Evolutionary conservation across 2,797 vertebrate genomes (phyloP), one percentile per base, ranked within the genome.

Genomic region (Galagoides demidoff): DNA sequence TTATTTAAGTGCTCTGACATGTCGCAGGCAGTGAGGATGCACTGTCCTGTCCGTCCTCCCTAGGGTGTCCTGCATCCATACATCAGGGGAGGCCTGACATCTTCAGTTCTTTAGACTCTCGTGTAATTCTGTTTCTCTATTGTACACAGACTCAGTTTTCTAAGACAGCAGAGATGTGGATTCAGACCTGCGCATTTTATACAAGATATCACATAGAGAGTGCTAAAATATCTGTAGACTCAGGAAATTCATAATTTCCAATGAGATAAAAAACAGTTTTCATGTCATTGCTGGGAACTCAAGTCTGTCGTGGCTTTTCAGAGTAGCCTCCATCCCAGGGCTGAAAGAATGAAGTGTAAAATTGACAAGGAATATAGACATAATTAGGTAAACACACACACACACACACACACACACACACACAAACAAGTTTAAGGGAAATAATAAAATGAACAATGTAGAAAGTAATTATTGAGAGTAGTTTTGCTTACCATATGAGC

Each of bases 1-100:
- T 25, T 39, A 25, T 52, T n/a, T 22, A 43, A n/a, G 22, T 43
- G n/a, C 52, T 81, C 31, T 19, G 45, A 45, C 22, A n/a, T 22
- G 34, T 19, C 9, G 1, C 11, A 43, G 81, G 45, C 2, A 3
- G 1, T 2, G 79, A 43, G 2, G 14, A 5, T 2, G 63, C 9
- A 23, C 27, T 1, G 23, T 25, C 52, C 31, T 39, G 1, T 52
- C 43, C 10, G 2, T 31, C 37, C 61, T 59, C 34, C 31, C 8
- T 19, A 1, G 8, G 39, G 1, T 3, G 8, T 13, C 31, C 13
- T 1, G 4, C 2, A 10, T 49, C 59, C 2, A 2, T 5, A 19
- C 14, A 1, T 34, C 10, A 1, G 9, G 31, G 20, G 14, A 8
- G 31, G 12, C 20, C 6, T 23, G 27, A 8, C 2, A 25, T 55